A percentile compares a stretch with the other conserved stretches of the same genome.
phyloP scores from a whole-genome alignment of 2,888 invertebrate genomes.

The Punctoribates punctum region DNA sequence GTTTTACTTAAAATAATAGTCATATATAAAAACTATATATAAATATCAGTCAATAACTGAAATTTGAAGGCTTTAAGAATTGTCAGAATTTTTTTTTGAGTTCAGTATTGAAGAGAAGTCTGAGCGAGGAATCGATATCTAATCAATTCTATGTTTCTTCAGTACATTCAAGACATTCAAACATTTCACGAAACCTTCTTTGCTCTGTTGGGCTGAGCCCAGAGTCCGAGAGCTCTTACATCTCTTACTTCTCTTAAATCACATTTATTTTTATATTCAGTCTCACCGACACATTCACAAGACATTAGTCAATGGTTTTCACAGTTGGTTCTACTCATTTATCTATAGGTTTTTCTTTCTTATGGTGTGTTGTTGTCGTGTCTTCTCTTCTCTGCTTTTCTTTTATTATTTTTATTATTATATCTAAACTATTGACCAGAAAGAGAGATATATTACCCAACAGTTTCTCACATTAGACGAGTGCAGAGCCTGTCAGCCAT shows the following conservation, averaged over 20 bases:
- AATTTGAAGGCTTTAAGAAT: constrained; percentile 16
- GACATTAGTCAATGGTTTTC: background rate
- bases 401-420: constrained; percentile 1
- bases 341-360: background rate
- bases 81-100: background rate
- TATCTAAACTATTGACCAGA: background rate
- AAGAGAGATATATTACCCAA: background rate
- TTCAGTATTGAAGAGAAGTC: background rate
- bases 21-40: background rate
- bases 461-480: too few species aligned
- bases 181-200: background rate
- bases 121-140: constrained; percentile 16
- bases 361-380: background rate
- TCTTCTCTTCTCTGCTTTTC: background rate
- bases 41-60: constrained; percentile 21
- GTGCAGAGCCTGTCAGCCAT: background rate
- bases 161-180: background rate
- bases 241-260: background rate
- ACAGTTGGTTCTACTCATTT: too few species aligned
- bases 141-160: constrained; percentile 23
- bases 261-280: background rate
- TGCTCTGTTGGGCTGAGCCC: background rate
- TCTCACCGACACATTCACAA: background rate
- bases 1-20: constrained; percentile 2
- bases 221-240: background rate